A percentile compares a stretch with the other conserved stretches of the same genome.
Evolutionary conservation across 2,888 invertebrate species (phyloP).

Genomic region (Slavum lentiscoides): DNA sequence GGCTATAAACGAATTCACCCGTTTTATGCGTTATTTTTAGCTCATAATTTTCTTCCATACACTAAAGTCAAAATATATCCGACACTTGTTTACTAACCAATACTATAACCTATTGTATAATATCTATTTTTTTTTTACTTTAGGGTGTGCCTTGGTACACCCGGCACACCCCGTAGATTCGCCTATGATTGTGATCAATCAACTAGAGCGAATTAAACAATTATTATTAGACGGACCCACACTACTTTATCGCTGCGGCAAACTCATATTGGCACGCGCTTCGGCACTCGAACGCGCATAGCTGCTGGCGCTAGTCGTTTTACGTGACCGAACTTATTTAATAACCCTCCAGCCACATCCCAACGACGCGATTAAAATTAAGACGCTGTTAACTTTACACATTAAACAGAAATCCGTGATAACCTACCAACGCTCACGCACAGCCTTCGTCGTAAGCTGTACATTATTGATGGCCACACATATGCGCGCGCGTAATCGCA

Average conservation of each 20-base stretch:
- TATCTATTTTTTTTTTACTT: no score
- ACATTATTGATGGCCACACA: not conserved
- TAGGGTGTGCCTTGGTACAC: no score
- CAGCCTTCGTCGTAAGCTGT: not conserved
- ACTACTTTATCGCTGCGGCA: not conserved
- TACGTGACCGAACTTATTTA: constrained; percentile 42
- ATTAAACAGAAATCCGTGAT: constrained; percentile 4
- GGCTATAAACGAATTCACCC: no score
- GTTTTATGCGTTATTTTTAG: no score
- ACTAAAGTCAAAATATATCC: no score
- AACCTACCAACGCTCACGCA: not conserved
- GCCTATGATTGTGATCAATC: not conserved
- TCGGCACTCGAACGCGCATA: not conserved
- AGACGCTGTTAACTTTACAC: not conserved
- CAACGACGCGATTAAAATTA: constrained; percentile 19
- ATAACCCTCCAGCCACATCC: not conserved
- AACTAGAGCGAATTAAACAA: not conserved
- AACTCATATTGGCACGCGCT: not conserved
- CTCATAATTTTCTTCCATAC: no score
- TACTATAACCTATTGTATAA: no score
- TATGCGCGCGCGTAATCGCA: not conserved
- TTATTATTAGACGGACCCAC: not conserved
- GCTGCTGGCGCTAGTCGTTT: constrained; percentile 6
- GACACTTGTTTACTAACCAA: no score
- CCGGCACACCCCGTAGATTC: no score